Evolutionary conservation across 2,797 vertebrate genomes (phyloP), one percentile per base, ranked within the genome.

Genomic region (Phoeniculus purpureus): DNA sequence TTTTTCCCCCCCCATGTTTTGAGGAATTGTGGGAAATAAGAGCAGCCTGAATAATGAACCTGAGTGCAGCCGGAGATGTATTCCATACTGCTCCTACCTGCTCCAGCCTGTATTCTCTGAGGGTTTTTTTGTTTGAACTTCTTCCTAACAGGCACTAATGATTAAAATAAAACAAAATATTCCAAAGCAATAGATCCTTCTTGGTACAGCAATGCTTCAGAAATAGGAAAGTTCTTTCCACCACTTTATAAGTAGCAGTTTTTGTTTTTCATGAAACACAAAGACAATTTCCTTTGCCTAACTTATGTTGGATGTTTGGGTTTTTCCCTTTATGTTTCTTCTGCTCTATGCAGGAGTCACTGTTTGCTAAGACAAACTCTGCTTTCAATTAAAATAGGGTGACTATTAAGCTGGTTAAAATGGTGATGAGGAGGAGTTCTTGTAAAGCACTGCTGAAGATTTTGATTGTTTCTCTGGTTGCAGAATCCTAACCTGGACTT

Each of bases 401-500:
- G 14, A 2, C 6, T 55, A 6, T 89, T 77, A 47, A 45, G 23
- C 14, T 91, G 64, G 19, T 5, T 73, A 52, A 55, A 85, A 27
- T 37, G n/a, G 27, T 55, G 47, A 43, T 58, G 47, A 50, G 18
- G 29, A 45, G 9, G 2, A 3, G 3, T 29, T 77, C 23, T 89
- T 85, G 29, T 5, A 29, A 16, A 15, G 3, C 31, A 29, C 4
- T 58, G n/a, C 10, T 32, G 21, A 31, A 62, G 31, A 13, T 5
- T 12, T 6, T 59, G 22, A 40, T 65, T 74, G 6, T 68, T 92
- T 90, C 83, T 83, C 23, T 85, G 17, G 8, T 89, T 94, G 73
- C 91, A 99, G 99, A 99, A 99, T 97, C 99, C 99, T 75, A 99
- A 80, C 96, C 96, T 99, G 93, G 99, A 99, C 97, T 99, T 99